Conservation (phyloP, 2,888 invertebrate genomes). For the Protophormia terraenovae region DNA sequence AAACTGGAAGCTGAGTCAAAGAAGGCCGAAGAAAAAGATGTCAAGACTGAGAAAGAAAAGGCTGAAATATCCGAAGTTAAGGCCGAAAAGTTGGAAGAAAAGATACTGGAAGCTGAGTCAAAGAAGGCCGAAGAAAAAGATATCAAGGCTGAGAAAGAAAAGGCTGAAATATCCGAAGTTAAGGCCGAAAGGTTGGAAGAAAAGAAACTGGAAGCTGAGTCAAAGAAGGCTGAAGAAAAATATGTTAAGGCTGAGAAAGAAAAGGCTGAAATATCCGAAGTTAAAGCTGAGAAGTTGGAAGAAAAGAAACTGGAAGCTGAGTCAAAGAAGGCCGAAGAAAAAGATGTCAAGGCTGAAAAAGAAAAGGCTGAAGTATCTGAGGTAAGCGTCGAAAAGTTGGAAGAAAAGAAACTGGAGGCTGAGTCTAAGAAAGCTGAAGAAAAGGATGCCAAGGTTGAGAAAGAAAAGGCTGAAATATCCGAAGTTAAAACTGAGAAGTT, state of each 20-base stretch:
- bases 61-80: slow-evolving; percentile 35
- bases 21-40: slow-evolving; percentile 32
- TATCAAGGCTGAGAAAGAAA: not conserved
- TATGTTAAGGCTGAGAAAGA: not conserved
- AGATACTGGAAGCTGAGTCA: slow-evolving; percentile 4
- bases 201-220: slow-evolving; percentile 13
- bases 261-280: slow-evolving; percentile 40
- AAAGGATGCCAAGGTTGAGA: not conserved
- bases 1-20: not conserved
- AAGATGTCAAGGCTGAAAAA: not conserved
- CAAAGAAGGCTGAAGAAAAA: not conserved
- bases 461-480: not conserved
- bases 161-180: slow-evolving; percentile 4
- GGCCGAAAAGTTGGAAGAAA: slow-evolving; percentile 14
- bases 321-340: not conserved
- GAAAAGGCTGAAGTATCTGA: slow-evolving; percentile 33
- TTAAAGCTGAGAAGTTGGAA: slow-evolving; percentile 65
- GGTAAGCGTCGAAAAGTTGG: slow-evolving; percentile 6
- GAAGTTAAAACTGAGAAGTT: slow-evolving; percentile 5
- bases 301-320: slow-evolving; percentile 43
- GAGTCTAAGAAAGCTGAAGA: slow-evolving; percentile 32
- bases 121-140: slow-evolving; percentile 23
- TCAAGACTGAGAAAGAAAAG: slow-evolving; percentile 7
- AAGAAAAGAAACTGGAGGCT: slow-evolving; percentile 37
- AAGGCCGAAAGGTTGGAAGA: slow-evolving; percentile 17